A percentile compares a stretch with the other conserved stretches of the same genome.
Conservation (phyloP, 1,140 invertebrate genomes). For the Phortica variegata region DNA sequence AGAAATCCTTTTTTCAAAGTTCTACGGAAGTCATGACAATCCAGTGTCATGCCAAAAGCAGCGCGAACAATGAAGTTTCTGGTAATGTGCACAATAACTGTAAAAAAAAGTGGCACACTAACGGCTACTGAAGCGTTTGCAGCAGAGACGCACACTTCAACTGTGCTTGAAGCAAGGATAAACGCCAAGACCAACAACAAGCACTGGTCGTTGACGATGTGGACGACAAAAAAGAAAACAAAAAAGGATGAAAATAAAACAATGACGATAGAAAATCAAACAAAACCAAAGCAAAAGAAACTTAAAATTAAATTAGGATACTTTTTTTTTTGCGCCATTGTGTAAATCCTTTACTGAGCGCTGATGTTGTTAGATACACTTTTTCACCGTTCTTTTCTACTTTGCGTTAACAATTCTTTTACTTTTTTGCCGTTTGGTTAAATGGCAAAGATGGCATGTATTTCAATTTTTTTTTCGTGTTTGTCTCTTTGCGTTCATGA, state of each 20-base stretch:
- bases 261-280: constrained; percentile 1
- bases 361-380: too few species aligned
- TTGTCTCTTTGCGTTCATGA: neutral
- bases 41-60: constrained; percentile 39
- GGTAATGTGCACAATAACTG: too few species aligned
- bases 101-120: too few species aligned
- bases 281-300: constrained; percentile 10
- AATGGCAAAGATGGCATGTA: too few species aligned
- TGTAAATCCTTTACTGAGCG: too few species aligned
- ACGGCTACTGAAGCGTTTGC: too few species aligned
- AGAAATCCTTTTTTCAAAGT: neutral
- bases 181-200: constrained; percentile 33
- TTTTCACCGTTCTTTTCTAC: neutral
- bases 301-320: constrained; percentile 51
- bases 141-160: too few species aligned
- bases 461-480: too few species aligned
- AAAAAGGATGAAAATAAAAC: constrained; percentile 13
- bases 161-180: constrained; percentile 37
- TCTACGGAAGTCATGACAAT: constrained; percentile 1
- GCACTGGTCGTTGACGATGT: too few species aligned
- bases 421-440: too few species aligned
- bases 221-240: constrained; percentile 45
- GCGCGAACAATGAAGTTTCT: too few species aligned
- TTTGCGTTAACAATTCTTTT: neutral
- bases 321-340: constrained; percentile 15